phyloP scores from a whole-genome alignment of 2,888 invertebrate species.

The Eretmocerus hayati region DNA sequence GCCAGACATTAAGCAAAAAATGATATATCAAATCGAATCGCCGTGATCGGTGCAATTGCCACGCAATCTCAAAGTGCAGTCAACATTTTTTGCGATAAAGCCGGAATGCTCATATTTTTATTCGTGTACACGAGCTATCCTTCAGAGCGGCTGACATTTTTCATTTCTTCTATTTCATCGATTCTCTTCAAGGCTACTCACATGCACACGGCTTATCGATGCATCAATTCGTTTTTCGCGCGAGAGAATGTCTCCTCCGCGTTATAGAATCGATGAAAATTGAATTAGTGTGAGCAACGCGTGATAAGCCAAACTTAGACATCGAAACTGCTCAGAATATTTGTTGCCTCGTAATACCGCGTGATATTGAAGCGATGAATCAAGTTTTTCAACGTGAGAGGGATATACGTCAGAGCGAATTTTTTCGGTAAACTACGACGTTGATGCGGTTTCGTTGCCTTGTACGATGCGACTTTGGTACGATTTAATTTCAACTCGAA shows the following conservation, averaged over 20 bases:
- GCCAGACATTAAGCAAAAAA: too few species aligned
- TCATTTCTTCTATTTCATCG: background rate
- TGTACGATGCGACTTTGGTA: background rate
- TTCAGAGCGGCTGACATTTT: constrained; percentile 4
- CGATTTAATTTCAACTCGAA: constrained; percentile 16
- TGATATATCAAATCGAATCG: too few species aligned
- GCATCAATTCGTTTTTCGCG: background rate
- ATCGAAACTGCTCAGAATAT: constrained; percentile 1
- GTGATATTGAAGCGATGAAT: constrained; percentile 16
- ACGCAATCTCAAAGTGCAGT: background rate
- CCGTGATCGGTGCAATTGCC: background rate
- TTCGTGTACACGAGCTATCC: background rate
- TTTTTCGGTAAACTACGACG: too few species aligned
- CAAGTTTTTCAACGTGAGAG: background rate
- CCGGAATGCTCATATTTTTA: background rate
- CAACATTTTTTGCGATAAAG: constrained; percentile 5
- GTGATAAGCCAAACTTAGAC: constrained; percentile 10
- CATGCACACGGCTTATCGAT: constrained; percentile 6
- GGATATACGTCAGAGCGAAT: too few species aligned
- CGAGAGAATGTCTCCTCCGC: background rate
- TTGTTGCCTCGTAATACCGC: background rate
- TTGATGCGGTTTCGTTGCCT: background rate
- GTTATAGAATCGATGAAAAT: constrained; percentile 6
- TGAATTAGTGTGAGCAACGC: background rate
- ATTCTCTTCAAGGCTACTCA: constrained; percentile 3